Conservation (phyloP, 2,888 invertebrate genomes). For the Psylliodes chrysocephalus region DNA sequence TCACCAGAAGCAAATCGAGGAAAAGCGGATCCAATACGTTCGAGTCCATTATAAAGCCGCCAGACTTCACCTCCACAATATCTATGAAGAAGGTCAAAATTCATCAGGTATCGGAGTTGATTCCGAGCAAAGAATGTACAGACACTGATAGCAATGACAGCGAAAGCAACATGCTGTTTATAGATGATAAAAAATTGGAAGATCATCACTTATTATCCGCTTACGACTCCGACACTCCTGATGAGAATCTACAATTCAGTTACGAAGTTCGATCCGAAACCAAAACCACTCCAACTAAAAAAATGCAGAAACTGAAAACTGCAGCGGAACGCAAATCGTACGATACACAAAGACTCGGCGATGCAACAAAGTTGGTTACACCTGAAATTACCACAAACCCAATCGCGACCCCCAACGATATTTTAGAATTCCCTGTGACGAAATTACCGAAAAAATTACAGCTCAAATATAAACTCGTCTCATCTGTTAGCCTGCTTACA, state of each 20-base stretch:
- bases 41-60: background rate
- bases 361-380: no score
- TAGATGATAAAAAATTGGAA: conserved; percentile 23
- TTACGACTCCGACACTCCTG: conserved; percentile 9
- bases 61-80: background rate
- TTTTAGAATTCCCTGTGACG: no score
- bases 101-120: background rate
- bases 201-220: no score
- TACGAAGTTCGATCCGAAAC: background rate
- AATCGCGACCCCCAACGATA: no score
- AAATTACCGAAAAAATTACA: no score
- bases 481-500: no score
- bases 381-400: no score
- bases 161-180: conserved; percentile 22
- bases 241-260: conserved; percentile 14
- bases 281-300: background rate
- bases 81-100: background rate
- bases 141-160: conserved; percentile 20
- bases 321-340: background rate
- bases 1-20: background rate
- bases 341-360: background rate
- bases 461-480: no score
- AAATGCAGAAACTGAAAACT: background rate
- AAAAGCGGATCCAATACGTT: background rate
- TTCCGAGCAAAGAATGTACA: background rate